A percentile compares a stretch with the other conserved stretches of the same genome.
phyloP scores from a whole-genome alignment of 2,113 vertebrate genomes.

The Vanacampus margaritifer region DNA sequence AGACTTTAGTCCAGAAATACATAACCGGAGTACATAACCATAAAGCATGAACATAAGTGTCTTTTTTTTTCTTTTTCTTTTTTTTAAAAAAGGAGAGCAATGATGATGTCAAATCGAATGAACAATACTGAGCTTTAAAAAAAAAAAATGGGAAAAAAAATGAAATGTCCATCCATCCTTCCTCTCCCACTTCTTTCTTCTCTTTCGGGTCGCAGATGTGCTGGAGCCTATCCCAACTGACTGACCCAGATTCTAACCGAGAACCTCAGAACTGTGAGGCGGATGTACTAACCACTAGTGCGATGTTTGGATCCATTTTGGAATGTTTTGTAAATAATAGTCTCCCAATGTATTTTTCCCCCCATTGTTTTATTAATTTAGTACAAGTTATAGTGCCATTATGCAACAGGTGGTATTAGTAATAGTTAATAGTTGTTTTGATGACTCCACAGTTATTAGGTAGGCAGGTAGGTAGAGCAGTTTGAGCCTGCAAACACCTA shows the following conservation, averaged over 20 bases:
- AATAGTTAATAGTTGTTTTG: slow-evolving; percentile 17
- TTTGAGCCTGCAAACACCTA: slow-evolving; percentile 30
- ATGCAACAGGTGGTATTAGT: slow-evolving; percentile 16
- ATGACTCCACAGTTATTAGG: slow-evolving; percentile 10
- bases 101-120: too few relatives aligned
- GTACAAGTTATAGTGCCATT: background rate
- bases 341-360: background rate
- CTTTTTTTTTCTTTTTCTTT: too few relatives aligned
- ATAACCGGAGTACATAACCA: too few relatives aligned
- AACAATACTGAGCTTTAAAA: too few relatives aligned
- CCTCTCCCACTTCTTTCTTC: too few relatives aligned
- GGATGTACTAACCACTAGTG: background rate
- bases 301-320: background rate
- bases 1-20: too few relatives aligned
- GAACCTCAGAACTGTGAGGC: background rate
- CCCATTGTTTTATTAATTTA: background rate
- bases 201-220: too few relatives aligned
- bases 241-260: too few relatives aligned
- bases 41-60: too few relatives aligned
- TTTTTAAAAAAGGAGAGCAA: too few relatives aligned
- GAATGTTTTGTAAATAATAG: background rate
- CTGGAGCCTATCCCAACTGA: too few relatives aligned
- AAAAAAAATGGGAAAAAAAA: background rate
- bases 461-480: background rate
- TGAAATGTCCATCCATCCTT: background rate